Evolutionary conservation across 1,140 invertebrate species (phyloP), one percentile per base, ranked within the genome.

Genomic region (Oryzaephilus surinamensis): DNA sequence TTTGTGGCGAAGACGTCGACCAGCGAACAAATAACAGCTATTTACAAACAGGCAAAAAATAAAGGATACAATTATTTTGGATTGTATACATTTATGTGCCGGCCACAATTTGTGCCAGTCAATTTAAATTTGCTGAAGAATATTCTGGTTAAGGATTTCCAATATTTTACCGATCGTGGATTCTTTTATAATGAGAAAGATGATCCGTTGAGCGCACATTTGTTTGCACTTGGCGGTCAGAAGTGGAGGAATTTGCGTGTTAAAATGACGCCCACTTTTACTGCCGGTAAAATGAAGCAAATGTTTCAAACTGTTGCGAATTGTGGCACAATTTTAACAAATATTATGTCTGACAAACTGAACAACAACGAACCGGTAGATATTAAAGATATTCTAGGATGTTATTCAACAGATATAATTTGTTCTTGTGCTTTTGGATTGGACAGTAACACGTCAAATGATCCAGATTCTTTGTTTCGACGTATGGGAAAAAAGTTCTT

Each of bases 221-320:
- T 77, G 13, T 65, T 74, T 31, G 48, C 48, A 0, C 29, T 67
- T 8, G 50, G 51, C 15, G 70, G 66, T 7, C 32, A 54, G 15
- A 48, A 59, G 27, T 73, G 71, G 71, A 68, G 62, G 41, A 49
- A 54, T 38, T 46, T 71, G 2, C 46, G 71, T 32, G 43, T 27
- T 8, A 50, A 50, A 32, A 36, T 74, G 1, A 62, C 62, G 0
- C 71, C 71, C 2, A 66, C 65, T 0, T 73, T 74, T 41, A 64
- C 71, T 62, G 0, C 64, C 63, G 0, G 65, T 60, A 74, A 74
- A 51, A 62, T 76, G 42, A 74, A 72, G 44, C 50, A 50, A 4
- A 73, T 76, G 66, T 71, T 73, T 32, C 52, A 55, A 2, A 59
- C 64, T 0, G 40, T 74, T 3, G 41, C 57, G 12, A 54, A 63